phyloP scores from a whole-genome alignment of 92 coral and sea anemone genomes.

The Paragorgia papillata region DNA sequence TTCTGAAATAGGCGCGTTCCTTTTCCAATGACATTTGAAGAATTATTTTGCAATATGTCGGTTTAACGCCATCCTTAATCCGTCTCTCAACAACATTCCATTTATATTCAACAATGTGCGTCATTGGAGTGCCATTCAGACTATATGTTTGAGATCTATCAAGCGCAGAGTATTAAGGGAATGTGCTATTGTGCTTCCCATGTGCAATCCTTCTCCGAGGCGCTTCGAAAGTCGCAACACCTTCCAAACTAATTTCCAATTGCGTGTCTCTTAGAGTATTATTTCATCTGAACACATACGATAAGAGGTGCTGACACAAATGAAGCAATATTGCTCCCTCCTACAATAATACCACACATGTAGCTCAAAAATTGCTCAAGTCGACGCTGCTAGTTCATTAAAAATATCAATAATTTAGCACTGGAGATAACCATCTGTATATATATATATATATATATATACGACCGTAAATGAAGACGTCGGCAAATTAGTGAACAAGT shows the following conservation, averaged over 20 bases:
- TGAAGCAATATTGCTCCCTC: constrained; percentile 15
- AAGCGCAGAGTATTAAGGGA: neutral
- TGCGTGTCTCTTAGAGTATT: neutral
- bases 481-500: neutral
- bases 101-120: constrained; percentile 1
- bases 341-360: constrained; percentile 26
- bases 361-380: neutral
- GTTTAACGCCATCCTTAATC: neutral
- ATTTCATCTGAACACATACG: constrained; percentile 22
- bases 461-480: neutral
- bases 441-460: too few species aligned
- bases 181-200: neutral
- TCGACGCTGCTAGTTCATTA: neutral
- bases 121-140: neutral
- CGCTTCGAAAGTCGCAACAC: too few species aligned
- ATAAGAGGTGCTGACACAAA: constrained; percentile 45
- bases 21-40: neutral
- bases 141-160: neutral
- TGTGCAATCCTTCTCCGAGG: neutral
- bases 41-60: constrained; percentile 1
- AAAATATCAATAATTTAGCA: neutral
- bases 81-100: constrained; percentile 38
- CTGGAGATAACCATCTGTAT: neutral
- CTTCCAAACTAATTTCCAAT: too few species aligned
- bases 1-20: neutral